These are phyloP conservation scores for Phrynocephalus guinanensis DNA, from an alignment of 2,797 vertebrate species.

Conservation along the genomic window DNA sequence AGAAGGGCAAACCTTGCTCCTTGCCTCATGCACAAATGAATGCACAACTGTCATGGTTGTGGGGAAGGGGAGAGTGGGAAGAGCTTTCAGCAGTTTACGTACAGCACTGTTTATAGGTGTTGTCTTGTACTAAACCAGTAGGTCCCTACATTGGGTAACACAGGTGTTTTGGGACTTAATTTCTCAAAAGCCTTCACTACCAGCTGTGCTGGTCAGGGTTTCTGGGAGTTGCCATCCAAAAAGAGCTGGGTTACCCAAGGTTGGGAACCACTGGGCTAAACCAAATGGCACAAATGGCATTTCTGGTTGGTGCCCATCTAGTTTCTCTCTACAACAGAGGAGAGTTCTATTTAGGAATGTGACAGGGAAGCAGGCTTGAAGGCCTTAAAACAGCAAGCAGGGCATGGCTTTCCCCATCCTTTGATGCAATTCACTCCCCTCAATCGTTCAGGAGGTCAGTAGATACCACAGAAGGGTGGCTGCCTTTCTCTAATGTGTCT, in stretches of 20 bases:
- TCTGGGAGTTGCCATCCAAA: no score
- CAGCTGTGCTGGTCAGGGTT: no score
- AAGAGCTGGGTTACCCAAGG: no score
- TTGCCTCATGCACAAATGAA: neutral
- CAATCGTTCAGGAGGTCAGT: constrained; percentile 15
- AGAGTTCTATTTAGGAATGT: neutral
- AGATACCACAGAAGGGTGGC: constrained; percentile 16
- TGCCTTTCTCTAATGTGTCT: constrained; percentile 27
- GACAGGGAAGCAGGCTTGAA: neutral
- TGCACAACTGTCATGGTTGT: neutral
- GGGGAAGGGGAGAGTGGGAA: neutral
- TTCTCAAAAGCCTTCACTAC: no score
- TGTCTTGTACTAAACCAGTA: neutral
- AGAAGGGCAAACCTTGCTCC: neutral
- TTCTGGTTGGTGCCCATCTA: neutral
- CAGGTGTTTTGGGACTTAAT: no score
- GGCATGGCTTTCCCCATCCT: neutral
- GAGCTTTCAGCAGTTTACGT: neutral
- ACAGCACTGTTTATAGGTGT: neutral
- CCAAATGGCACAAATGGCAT: neutral
- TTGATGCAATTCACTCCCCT: neutral
- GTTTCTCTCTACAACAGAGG: neutral
- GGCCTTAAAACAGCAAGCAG: neutral
- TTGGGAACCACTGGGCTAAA: neutral
- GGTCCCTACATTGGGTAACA: no score